A percentile compares a stretch with the other conserved stretches of the same genome.
These are phyloP conservation scores for Tenthredo livida DNA, from an alignment of 2,888 invertebrate species.

Conservation along the genomic window DNA sequence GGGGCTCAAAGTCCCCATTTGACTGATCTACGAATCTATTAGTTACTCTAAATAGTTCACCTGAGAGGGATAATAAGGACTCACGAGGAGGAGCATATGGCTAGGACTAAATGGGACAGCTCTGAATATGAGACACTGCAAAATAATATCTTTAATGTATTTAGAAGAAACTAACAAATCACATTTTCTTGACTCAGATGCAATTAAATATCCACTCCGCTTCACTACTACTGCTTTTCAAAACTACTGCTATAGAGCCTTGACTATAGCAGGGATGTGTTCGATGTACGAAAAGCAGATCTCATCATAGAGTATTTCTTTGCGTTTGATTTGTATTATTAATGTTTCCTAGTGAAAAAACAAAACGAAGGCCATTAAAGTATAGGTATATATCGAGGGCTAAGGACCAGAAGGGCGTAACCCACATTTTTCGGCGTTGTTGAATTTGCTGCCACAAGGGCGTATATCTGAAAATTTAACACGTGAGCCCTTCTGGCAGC, in stretches of 20 bases:
- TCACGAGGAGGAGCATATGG: neutral
- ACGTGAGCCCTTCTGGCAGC: no score
- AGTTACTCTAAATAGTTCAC: neutral
- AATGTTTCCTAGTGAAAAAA: slow-evolving; percentile 65
- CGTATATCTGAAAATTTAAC: no score
- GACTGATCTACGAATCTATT: no score
- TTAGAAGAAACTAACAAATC: neutral
- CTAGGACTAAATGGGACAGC: neutral
- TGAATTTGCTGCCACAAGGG: no score
- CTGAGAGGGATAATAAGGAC: neutral
- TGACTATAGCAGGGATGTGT: slow-evolving; percentile 62
- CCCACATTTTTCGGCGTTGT: no score
- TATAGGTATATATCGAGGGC: no score
- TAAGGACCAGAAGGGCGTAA: no score
- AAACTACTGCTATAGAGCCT: no score
- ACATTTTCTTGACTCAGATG: neutral
- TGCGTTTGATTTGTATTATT: slow-evolving; percentile 65
- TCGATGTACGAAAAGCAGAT: slow-evolving; percentile 64
- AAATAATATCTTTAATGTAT: neutral
- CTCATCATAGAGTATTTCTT: slow-evolving; percentile 64
- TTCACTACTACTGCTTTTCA: slow-evolving; percentile 21
- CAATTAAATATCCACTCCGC: neutral
- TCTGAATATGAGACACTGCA: neutral
- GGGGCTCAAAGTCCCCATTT: no score
- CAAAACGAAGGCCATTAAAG: neutral